A percentile compares a stretch with the other conserved stretches of the same genome.
Evolutionary conservation across 2,113 vertebrate genomes (phyloP).

Genomic region (Ellobius talpinus): DNA sequence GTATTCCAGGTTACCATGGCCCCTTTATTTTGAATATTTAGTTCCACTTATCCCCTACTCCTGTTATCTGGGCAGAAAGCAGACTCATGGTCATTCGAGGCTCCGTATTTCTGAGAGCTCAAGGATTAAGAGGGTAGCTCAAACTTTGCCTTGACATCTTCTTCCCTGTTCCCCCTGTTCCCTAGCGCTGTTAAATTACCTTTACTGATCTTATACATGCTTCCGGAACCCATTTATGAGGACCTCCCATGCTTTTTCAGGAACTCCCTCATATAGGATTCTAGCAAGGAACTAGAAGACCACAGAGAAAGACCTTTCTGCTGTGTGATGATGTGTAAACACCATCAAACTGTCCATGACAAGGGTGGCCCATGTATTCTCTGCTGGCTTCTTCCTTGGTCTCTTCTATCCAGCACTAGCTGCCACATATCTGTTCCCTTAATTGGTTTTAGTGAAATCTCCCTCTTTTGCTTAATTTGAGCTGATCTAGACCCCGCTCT

Average conservation of each 20-base stretch:
- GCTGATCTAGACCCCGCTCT: neutral
- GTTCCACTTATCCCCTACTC: neutral
- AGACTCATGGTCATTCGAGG: neutral
- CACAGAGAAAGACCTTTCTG: neutral
- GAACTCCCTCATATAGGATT: neutral
- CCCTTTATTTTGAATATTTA: neutral
- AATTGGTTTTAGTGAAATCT: neutral
- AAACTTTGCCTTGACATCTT: neutral
- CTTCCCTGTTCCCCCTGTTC: neutral
- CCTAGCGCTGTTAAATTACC: neutral
- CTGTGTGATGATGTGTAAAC: neutral
- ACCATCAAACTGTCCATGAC: neutral
- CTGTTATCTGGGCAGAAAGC: accelerated
- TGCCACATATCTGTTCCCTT: neutral
- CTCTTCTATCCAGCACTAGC: neutral
- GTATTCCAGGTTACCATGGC: neutral
- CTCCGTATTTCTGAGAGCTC: neutral
- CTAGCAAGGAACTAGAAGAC: neutral
- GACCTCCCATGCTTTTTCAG: neutral
- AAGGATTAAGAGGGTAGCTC: neutral
- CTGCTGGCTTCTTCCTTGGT: neutral
- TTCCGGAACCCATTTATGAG: neutral
- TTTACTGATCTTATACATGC: neutral
- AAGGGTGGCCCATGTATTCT: neutral
- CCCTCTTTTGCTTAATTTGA: neutral